Conservation (phyloP, 1,140 invertebrate species). For the Sarcophaga bullata region DNA sequence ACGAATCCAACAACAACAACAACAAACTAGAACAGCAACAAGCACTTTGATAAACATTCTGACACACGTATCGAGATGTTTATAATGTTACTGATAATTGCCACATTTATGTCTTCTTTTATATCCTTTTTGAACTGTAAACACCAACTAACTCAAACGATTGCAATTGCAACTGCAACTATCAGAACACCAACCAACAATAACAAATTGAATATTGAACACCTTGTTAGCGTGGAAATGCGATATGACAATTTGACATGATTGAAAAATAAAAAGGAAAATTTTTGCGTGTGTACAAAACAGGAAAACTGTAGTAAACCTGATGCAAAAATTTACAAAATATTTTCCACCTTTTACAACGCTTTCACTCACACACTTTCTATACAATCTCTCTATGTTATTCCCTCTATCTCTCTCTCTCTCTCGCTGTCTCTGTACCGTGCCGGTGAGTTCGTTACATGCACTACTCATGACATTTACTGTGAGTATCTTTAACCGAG, state of each 20-base stretch:
- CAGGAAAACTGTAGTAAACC: background rate
- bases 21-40: slow-evolving; percentile 11
- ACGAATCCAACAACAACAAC: background rate
- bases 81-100: slow-evolving; percentile 28
- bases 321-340: background rate
- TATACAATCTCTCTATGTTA: no score
- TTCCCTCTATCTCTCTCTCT: no score
- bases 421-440: no score
- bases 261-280: slow-evolving; percentile 36
- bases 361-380: no score
- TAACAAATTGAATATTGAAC: background rate
- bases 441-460: no score
- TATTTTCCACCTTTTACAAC: no score
- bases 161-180: no score
- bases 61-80: background rate
- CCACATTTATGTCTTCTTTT: slow-evolving; percentile 35
- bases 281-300: slow-evolving; percentile 20
- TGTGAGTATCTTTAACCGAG: no score
- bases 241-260: slow-evolving; percentile 36
- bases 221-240: slow-evolving; percentile 35
- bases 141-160: background rate
- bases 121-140: slow-evolving; percentile 25
- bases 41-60: background rate
- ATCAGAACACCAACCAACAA: no score
- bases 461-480: no score